Percentiles rank a stretch among this genome's conserved stretches.
Evolutionary conservation across 2,888 invertebrate genomes (phyloP).

Genomic region (Troilus luridus): DNA sequence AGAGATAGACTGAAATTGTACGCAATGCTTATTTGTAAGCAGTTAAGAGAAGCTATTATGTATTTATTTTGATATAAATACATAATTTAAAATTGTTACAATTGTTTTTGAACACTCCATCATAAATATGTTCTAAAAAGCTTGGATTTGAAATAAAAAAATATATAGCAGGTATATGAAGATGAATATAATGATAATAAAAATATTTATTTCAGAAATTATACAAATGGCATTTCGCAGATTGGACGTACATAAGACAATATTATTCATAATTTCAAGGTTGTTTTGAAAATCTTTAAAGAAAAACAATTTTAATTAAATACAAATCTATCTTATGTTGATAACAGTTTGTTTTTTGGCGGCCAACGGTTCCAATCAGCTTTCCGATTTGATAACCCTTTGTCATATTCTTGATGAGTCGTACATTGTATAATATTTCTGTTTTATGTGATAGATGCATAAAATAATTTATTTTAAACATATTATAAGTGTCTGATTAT

Average conservation of each 20-base stretch:
- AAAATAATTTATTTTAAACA: background rate
- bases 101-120: background rate
- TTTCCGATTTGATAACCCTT: background rate
- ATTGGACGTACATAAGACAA: background rate
- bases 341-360: background rate
- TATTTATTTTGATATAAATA: no score
- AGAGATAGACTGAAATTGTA: no score
- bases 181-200: no score
- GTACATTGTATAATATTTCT: background rate
- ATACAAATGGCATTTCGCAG: no score
- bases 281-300: background rate
- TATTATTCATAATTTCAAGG: background rate
- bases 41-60: no score
- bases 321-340: background rate
- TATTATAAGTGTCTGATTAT: no score
- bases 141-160: background rate
- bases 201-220: no score
- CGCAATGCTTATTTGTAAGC: no score
- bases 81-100: no score
- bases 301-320: constrained; percentile 15
- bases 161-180: background rate
- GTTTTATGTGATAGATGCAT: background rate
- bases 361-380: background rate
- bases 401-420: background rate
- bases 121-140: background rate